phyloP scores from a whole-genome alignment of 2,888 invertebrate species.

The Eupithecia centaureata region DNA sequence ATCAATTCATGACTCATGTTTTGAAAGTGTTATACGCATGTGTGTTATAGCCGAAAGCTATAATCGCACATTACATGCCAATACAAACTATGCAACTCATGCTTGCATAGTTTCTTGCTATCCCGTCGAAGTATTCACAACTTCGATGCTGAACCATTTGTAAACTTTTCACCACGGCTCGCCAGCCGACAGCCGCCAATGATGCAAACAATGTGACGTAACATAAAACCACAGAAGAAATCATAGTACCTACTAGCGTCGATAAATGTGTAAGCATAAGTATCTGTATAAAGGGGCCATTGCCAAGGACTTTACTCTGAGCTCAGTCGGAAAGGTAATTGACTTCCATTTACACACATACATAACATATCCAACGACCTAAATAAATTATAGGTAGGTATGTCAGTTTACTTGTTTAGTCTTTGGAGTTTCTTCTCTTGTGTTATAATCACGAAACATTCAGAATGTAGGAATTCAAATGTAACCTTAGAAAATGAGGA shows the following conservation, averaged over 20 bases:
- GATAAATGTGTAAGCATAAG: constrained; percentile 68
- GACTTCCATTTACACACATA: constrained; percentile 60
- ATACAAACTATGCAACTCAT: constrained; percentile 13
- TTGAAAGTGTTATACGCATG: too few species aligned
- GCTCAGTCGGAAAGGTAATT: constrained; percentile 72
- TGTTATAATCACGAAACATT: not conserved
- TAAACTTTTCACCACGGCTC: constrained; percentile 53
- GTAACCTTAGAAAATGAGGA: not conserved
- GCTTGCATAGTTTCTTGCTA: constrained; percentile 13
- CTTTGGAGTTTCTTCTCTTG: not conserved
- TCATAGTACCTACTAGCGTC: constrained; percentile 49
- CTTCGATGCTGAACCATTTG: constrained; percentile 22
- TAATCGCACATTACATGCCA: constrained; percentile 2
- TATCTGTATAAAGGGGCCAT: constrained; percentile 74
- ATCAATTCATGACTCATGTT: too few species aligned
- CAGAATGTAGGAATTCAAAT: not conserved
- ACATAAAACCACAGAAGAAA: constrained; percentile 41
- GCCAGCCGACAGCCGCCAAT: constrained; percentile 53
- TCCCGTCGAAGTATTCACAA: constrained; percentile 19
- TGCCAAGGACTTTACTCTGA: constrained; percentile 73
- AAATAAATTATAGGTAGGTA: constrained; percentile 38
- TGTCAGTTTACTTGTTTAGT: constrained; percentile 24
- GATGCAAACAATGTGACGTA: constrained; percentile 69
- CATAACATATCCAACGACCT: constrained; percentile 31
- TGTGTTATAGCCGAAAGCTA: not conserved